Base-by-base conservation (phyloP, 2,797 vertebrate species). In the Aselliscus stoliczkanus region DNA sequence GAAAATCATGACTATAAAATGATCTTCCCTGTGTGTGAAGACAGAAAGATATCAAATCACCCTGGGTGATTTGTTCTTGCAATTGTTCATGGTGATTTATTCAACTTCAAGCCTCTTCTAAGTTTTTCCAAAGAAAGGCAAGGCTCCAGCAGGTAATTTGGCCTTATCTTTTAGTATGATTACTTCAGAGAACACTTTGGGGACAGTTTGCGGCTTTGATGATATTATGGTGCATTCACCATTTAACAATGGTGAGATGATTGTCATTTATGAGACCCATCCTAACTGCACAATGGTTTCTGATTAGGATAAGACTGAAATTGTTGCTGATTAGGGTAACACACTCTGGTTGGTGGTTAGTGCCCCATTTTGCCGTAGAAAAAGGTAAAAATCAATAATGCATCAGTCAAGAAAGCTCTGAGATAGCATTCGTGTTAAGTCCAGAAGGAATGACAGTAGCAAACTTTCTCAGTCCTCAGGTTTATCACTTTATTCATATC, bases 361-460 rank as follows among this genome's bases (percentile, higher is more conserved):
- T 90, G 93, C 69, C 85, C 93, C 82, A 4, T 81, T 84, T 95
- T 82, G 77, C 91, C 90, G 90, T 95, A 91, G 92, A 93, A 91
- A 93, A 96, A 97, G 96, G 94, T 93, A 96, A 94, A 97, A 95
- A 98, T 98, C 93, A 97, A 97, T 97, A 96, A 97, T 96, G 75
- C 82, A 97, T 96, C 90, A 97, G 81, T 72, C 52, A 77, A 81
- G 92, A 96, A 97, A 95, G 88, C 81, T 88, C 73, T 37, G 92
- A 84, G 85, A 96, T 58, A 80, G 91, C 82, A 88, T 92, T 97
- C 97, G 81, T 92, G 47, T 83, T 60, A 81, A 86, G 94, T 90
- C 75, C 96, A 95, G 83, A 92, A 91, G 93, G 75, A 95, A 77
- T 0, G 73, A 90, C 37, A 70, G 93, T 90, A 93, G 79, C 83